phyloP scores from a whole-genome alignment of 2,888 invertebrate genomes.

The Augochlorella aurata region DNA sequence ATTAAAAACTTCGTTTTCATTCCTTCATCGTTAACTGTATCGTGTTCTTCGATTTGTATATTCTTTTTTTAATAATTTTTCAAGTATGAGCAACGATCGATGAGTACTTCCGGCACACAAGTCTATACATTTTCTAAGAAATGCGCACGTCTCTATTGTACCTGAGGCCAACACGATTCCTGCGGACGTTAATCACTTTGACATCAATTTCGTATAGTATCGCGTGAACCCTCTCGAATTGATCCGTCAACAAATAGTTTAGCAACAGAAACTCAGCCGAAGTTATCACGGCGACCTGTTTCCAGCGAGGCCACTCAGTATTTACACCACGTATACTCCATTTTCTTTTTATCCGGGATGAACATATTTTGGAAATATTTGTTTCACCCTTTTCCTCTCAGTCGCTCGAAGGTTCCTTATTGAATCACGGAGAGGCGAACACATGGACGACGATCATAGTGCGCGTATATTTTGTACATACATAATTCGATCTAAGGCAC shows the following conservation, averaged over 20 bases:
- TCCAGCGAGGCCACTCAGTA: neutral
- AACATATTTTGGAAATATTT: slow-evolving; percentile 58
- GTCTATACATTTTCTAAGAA: no score
- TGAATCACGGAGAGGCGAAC: slow-evolving; percentile 12
- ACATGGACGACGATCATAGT: slow-evolving; percentile 29
- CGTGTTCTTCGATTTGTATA: no score
- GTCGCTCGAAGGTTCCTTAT: slow-evolving; percentile 27
- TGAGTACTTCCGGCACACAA: no score
- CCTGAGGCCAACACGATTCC: no score
- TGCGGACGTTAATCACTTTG: no score
- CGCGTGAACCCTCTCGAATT: neutral
- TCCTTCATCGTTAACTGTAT: no score
- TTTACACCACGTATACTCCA: neutral
- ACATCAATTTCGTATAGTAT: neutral
- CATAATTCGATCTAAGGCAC: slow-evolving; percentile 46
- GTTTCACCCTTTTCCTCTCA: slow-evolving; percentile 30
- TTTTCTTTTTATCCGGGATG: neutral
- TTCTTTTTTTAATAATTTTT: no score
- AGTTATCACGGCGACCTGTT: neutral
- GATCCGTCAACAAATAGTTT: neutral
- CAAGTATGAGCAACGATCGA: no score
- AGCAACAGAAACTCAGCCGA: neutral
- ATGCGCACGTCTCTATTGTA: no score
- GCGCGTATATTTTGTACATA: slow-evolving; percentile 38
- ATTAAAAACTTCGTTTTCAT: no score